Evolutionary conservation across 2,888 invertebrate genomes (phyloP), one percentile per base, ranked within the genome.

Genomic region (Polydrusus cervinus): DNA sequence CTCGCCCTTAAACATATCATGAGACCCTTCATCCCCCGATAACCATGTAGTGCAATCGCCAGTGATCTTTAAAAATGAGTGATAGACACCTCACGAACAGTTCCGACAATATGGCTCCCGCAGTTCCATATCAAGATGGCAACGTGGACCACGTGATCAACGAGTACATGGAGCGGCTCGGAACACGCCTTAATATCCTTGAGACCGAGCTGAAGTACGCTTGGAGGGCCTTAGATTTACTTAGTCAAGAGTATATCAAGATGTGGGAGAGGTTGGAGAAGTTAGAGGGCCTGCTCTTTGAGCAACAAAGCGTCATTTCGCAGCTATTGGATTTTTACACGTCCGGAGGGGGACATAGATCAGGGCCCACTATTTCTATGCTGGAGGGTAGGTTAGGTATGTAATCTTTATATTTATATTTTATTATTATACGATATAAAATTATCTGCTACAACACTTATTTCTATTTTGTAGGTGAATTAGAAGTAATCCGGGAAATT

Each of bases 211-310:
- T 97, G 61, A 94, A 96, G 84, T 96, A 96, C 85, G 97, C 97
- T 16, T 97, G 97, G 97, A 91, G 96, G 79, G 96, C 97, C 2
- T 89, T 97, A 71, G 97, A 97, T 85, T 89, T 97, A 67, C 91
- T 97, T 40, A 96, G 96, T 47, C 95, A 95, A 83, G 97, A 97
- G 85, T 97, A 97, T 84, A 94, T 96, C 67, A 94, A 95, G 86
- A 97, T 97, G 94, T 97, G 97, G 96, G 95, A 95, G 83, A 90
- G 96, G 55, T 88, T 97, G 75, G 97, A 97, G 84, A 95, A 96
- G 86, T 88, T 97, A 34, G 97, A 97, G 85, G 92, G 94, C 20
- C 90, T 97, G 76, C 90, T 97, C 3, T 92, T 93, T 86, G 96
- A 97, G 84, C 97, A 97, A 86, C 97, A 97, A 86, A 94, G 94